Evolutionary conservation across 2,797 vertebrate species (phyloP).

Genomic region (Acrocephalus scirpaceus): DNA sequence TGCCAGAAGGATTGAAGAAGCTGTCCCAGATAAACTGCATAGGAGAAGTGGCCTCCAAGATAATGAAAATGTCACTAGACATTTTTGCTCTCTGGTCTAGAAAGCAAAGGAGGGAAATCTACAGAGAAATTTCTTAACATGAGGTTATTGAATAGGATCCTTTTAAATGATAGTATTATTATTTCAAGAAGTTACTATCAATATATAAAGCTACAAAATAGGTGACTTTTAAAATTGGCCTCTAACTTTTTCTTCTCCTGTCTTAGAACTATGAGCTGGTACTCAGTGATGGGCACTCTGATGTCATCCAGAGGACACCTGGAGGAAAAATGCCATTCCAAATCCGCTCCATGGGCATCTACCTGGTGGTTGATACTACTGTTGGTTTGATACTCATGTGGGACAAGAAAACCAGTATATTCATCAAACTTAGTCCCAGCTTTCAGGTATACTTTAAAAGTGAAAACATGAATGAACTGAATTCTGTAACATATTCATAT

Average conservation of each 20-base stretch:
- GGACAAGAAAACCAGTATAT: slow-evolving; percentile 91
- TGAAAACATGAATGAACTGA: background rate
- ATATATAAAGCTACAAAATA: background rate
- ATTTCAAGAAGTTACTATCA: background rate
- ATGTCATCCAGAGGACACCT: slow-evolving; percentile 75
- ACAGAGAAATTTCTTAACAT: background rate
- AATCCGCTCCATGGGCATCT: slow-evolving; percentile 86
- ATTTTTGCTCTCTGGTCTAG: background rate
- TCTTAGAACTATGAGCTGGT: slow-evolving; percentile 85
- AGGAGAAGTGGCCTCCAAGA: background rate
- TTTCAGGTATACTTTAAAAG: slow-evolving; percentile 79
- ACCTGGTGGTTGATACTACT: slow-evolving; percentile 82
- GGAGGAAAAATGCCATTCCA: slow-evolving; percentile 74
- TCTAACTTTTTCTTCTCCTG: background rate
- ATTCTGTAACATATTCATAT: background rate
- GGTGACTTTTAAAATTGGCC: background rate
- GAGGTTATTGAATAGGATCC: background rate
- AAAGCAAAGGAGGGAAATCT: background rate
- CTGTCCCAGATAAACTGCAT: background rate
- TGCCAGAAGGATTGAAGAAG: background rate
- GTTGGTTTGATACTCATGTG: slow-evolving; percentile 86
- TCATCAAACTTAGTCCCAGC: slow-evolving; percentile 83
- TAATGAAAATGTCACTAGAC: background rate
- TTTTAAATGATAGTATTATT: background rate
- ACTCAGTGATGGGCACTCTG: slow-evolving; percentile 80